These are phyloP conservation scores for Lepas anatifera DNA, from an alignment of 2,888 invertebrate species.

Conservation along the genomic window DNA sequence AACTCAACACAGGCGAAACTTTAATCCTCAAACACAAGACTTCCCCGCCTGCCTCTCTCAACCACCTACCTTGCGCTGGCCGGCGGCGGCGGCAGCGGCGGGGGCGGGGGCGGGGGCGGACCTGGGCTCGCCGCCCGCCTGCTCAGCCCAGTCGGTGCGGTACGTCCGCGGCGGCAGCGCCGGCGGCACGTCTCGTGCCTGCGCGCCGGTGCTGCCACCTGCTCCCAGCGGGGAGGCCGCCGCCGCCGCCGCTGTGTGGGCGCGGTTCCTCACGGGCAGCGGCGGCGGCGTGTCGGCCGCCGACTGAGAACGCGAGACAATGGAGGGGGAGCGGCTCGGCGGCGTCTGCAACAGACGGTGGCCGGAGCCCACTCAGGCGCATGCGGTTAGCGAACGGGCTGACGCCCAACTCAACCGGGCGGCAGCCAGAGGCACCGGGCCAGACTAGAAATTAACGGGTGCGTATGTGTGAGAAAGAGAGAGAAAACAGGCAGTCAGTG, in stretches of 20 bases:
- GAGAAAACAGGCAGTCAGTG: no score
- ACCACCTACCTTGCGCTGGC: neutral
- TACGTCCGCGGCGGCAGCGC: conserved; percentile 41
- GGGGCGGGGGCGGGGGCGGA: neutral
- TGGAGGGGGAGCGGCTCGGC: conserved; percentile 20
- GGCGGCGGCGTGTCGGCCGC: conserved; percentile 23
- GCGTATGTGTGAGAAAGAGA: no score
- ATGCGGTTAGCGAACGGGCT: neutral
- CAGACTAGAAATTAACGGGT: no score
- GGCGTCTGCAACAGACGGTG: conserved; percentile 15
- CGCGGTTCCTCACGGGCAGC: conserved; percentile 18
- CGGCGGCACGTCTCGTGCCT: conserved; percentile 37
- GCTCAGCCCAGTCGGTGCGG: conserved; percentile 27
- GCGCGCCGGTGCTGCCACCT: conserved; percentile 17
- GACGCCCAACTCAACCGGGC: no score
- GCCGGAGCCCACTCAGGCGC: neutral
- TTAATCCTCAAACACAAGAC: no score
- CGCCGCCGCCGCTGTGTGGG: conserved; percentile 14
- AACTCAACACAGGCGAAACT: no score
- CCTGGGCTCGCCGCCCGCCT: conserved; percentile 36
- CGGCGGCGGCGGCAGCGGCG: no score
- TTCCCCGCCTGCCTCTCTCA: neutral
- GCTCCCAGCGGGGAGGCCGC: conserved; percentile 13
- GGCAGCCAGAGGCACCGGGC: no score
- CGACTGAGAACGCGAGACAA: conserved; percentile 5